These are phyloP conservation scores for Pseudois nayaur DNA, from an alignment of 2,113 vertebrate species.

Conservation along the genomic window DNA sequence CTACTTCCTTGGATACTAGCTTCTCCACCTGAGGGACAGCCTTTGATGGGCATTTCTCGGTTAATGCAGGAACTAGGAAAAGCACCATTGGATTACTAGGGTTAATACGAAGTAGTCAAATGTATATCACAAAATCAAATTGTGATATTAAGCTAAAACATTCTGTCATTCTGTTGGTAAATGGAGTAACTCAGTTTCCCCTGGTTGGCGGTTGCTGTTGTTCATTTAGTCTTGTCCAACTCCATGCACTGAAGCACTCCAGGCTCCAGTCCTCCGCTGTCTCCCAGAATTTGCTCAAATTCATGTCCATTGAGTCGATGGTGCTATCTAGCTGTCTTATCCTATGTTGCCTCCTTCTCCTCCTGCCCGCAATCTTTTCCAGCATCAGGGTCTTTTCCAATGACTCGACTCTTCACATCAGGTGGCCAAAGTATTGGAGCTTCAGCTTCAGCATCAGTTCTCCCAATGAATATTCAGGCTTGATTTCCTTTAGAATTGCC, in stretches of 20 bases:
- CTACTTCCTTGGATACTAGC: background rate
- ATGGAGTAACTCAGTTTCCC: background rate
- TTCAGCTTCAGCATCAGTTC: background rate
- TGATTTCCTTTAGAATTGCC: background rate
- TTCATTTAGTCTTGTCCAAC: background rate
- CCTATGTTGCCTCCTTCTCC: background rate
- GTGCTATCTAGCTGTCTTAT: background rate
- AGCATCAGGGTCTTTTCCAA: background rate
- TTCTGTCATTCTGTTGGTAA: background rate
- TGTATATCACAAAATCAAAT: background rate
- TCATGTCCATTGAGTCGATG: background rate
- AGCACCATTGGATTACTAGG: background rate
- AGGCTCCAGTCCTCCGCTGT: fast-evolving
- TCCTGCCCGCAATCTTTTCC: background rate
- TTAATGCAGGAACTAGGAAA: background rate
- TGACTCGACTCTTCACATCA: background rate
- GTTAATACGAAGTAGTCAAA: background rate
- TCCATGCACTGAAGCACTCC: background rate
- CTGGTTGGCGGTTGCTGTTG: background rate
- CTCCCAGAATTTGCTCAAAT: background rate
- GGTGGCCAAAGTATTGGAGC: background rate
- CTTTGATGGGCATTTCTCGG: background rate
- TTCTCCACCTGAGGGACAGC: background rate
- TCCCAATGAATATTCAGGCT: background rate
- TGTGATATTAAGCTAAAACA: background rate